Evolutionary conservation across 2,797 vertebrate genomes (phyloP).

Genomic region (Amphiprion clarkii): DNA sequence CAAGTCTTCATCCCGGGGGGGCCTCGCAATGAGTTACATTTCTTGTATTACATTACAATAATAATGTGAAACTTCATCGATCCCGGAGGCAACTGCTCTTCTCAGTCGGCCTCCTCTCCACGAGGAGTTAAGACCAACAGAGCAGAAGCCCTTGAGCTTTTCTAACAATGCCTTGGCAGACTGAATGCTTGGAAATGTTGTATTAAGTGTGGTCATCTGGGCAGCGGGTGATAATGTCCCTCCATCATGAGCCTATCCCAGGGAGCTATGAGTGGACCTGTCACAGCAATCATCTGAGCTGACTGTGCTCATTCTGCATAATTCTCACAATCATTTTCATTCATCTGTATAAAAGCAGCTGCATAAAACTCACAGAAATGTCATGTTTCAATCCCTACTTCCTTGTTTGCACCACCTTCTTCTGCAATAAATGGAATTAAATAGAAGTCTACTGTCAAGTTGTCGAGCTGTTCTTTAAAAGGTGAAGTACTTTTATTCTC

Average conservation of each 20-base stretch:
- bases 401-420: too few relatives aligned
- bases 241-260: not conserved
- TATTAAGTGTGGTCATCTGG: not conserved
- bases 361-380: too few relatives aligned
- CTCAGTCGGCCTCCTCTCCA: constrained; percentile 18
- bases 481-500: too few relatives aligned
- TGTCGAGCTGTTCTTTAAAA: too few relatives aligned
- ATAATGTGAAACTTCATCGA: constrained; percentile 42
- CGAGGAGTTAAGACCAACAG: constrained; percentile 1
- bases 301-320: too few relatives aligned
- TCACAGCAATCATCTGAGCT: too few relatives aligned
- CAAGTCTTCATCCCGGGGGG: constrained; percentile 34
- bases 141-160: constrained; percentile 16
- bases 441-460: too few relatives aligned
- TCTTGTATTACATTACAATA: constrained; percentile 37
- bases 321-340: too few relatives aligned
- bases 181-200: not conserved
- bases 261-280: not conserved
- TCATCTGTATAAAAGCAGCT: too few relatives aligned
- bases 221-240: not conserved
- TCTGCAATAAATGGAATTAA: too few relatives aligned
- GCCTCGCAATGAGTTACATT: constrained; percentile 35
- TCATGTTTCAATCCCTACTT: too few relatives aligned
- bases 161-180: not conserved
- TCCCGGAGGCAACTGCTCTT: constrained; percentile 25